Base-by-base conservation (phyloP, 2,113 vertebrate genomes). In the Lathamus discolor region DNA sequence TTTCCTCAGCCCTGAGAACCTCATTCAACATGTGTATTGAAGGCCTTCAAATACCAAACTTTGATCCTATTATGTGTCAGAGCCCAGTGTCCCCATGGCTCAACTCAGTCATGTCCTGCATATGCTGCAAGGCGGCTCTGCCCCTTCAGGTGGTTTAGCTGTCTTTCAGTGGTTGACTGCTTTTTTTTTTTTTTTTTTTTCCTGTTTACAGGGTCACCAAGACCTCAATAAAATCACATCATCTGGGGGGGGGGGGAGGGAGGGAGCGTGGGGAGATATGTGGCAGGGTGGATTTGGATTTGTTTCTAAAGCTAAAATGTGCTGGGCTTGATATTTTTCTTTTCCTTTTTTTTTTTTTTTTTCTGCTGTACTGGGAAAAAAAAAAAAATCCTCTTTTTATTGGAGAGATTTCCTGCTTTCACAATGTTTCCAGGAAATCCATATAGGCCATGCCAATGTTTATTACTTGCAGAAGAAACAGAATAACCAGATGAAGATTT, bases 371-470 rank as follows among this genome's bases (percentile, higher is more conserved):
- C 80, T 97, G 88, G 73, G 89, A 75, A 92, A 78, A 59, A 92
- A 97, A 93, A 79, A 86, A 90, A 96, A 89, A 61, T 85, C 68
- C 57, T 92, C 54, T 95, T 93, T 97, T 94, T 92, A 95, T 96
- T 96, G 94, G 87, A 93, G 91, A 97, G 64, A 94, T 92, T 97
- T 97, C 77, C 88, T 96, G 83, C 93, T 97, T 95, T 67, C 95
- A 97, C 57, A 92, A 93, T 91, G 83, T 95, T 98, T 98, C 97
- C 97, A 98, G 95, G 91, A 98, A 97, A 87, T 93, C 68, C 70
- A 95, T 83, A 90, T 24, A 4, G 43, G 46, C 92, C 7, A n/a
- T 93, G 96, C 95, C 96, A 96, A 78, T 94, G 79, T 97, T 97
- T 97, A 92, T 97, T 96, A 79, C 59, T 94, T 96, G 93, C 92